Percentiles rank a stretch among this genome's conserved stretches.
Evolutionary conservation across 2,113 vertebrate species (phyloP).

Genomic region (Podarcis cretensis): DNA sequence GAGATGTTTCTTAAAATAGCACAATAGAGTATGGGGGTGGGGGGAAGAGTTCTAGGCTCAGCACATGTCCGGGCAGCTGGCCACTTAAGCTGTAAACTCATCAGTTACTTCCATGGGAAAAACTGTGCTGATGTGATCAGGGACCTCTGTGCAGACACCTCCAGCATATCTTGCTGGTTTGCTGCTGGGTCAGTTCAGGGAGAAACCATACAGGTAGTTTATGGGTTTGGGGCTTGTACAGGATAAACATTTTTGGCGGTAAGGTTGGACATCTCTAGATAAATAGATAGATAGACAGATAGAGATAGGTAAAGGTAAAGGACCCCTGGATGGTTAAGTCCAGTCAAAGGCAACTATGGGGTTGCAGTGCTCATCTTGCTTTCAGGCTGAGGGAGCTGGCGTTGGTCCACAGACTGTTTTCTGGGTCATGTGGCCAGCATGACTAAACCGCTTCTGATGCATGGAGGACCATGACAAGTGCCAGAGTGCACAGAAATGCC

Average conservation of each 20-base stretch:
- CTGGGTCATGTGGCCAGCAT: too few relatives aligned
- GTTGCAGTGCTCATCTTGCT: too few relatives aligned
- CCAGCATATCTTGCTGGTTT: neutral
- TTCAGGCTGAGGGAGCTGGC: too few relatives aligned
- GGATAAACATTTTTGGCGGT: neutral
- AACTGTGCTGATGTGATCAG: neutral
- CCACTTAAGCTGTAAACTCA: neutral
- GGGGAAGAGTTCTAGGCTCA: neutral
- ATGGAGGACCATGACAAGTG: too few relatives aligned
- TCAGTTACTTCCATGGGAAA: constrained; percentile 8
- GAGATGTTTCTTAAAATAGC: neutral
- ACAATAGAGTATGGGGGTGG: neutral
- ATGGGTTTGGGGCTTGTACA: neutral
- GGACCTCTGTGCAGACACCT: neutral
- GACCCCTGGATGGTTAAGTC: too few relatives aligned
- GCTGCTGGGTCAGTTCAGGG: neutral
- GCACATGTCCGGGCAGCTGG: neutral
- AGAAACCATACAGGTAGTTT: neutral
- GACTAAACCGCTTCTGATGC: too few relatives aligned
- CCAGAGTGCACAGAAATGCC: too few relatives aligned
- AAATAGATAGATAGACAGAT: too few relatives aligned
- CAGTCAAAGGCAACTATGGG: too few relatives aligned
- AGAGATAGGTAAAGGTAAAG: too few relatives aligned
- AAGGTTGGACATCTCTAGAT: neutral
- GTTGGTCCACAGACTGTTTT: too few relatives aligned